Conservation (phyloP, 2,113 vertebrate genomes). For the Menura novaehollandiae region DNA sequence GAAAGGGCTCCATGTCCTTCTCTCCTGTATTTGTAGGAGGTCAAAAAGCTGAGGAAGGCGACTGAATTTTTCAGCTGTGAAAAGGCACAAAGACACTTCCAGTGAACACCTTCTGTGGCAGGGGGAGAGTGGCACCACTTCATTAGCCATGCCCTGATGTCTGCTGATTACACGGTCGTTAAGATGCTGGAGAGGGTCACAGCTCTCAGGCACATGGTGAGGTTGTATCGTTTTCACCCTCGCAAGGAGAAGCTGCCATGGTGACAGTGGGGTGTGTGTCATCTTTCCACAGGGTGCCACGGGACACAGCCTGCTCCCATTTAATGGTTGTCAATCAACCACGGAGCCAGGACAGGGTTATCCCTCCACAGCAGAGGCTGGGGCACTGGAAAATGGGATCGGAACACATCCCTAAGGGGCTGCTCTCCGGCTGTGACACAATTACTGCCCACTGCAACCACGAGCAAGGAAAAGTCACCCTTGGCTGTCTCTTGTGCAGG, state of each 20-base stretch:
- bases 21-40: background rate
- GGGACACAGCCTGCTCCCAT: fast-evolving
- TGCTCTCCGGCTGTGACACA: background rate
- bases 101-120: fast-evolving
- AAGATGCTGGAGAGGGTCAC: background rate
- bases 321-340: background rate
- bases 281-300: fast-evolving
- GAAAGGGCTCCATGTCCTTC: background rate
- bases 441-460: fast-evolving
- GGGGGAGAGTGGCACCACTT: background rate
- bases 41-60: background rate
- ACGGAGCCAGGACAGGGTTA: fast-evolving
- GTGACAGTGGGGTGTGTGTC: background rate
- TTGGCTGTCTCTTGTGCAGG: fast-evolving
- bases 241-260: background rate
- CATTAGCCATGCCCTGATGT: background rate
- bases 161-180: conserved; percentile 13
- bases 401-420: background rate
- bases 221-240: background rate
- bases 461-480: background rate
- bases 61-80: background rate
- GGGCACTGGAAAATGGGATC: background rate
- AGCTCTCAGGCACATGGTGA: background rate
- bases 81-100: background rate
- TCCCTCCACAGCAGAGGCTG: background rate